Evolutionary conservation across 2,888 invertebrate genomes (phyloP), one percentile per base, ranked within the genome.

Genomic region (Asteroscopus sphinx): DNA sequence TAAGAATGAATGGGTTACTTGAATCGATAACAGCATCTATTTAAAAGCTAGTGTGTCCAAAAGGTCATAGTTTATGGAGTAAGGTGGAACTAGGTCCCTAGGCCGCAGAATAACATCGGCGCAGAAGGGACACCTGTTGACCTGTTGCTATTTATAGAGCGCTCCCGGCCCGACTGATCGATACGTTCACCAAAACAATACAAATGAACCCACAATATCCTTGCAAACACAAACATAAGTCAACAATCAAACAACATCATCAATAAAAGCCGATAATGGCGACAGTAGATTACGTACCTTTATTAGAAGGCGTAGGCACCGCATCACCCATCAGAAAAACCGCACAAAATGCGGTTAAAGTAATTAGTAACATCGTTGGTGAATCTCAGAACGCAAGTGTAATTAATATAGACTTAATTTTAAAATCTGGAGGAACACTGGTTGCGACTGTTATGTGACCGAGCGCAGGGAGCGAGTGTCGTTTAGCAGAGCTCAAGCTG

Each of bases 101-200:
- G 92, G 90, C 82, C 89, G 82, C 73, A 77, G 44, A 54, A 64
- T 70, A 74, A 65, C 68, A 77, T 65, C 75, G 79, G 88, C 83
- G 85, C 83, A 80, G 77, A 76, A 51, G 48, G 85, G 83, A 83
- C 80, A 76, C 76, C 77, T 76, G 81, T 81, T 76, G 89, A 93
- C 93, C 89, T 93, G 94, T 93, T 93, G 94, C 91, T 93, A 93
- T 87, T 89, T 86, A 87, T 91, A 92, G 92, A 90, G 78, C 85
- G 77, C 80, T 82, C 81, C 82, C 80, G 73, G 81, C 74, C 81
- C 79, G 57, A 47, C 64, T 78, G 82, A 92, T 93, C 92, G 82
- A 92, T 92, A 91, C 66, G 44, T 28, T 48, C 52, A 72, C 64
- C 80, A 81, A 81, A 80, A 87, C 79, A 85, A 82, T 63, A 71